These are phyloP conservation scores for Onychostruthus taczanowskii DNA, from an alignment of 2,113 vertebrate genomes.

Conservation along the genomic window DNA sequence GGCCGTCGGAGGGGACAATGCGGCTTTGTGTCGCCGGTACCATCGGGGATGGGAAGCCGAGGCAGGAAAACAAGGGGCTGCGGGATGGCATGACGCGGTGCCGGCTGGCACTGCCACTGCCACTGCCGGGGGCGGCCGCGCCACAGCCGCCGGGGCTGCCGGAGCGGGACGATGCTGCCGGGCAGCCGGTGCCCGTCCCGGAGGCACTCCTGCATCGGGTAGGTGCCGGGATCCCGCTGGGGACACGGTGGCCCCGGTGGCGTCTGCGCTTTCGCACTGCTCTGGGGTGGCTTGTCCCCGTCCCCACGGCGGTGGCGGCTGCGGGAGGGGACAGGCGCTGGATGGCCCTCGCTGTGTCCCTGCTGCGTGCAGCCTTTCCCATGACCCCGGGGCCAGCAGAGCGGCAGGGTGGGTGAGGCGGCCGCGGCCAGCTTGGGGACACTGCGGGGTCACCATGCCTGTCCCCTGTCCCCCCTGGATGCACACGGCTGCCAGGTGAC, in stretches of 20 bases:
- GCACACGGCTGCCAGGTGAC: neutral
- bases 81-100: neutral
- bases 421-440: neutral
- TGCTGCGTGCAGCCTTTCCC: neutral
- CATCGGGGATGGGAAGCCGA: conserved; percentile 23
- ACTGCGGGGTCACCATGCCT: accelerated
- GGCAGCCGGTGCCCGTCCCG: conserved; percentile 72
- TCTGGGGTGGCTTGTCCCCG: neutral
- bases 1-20: conserved; percentile 35
- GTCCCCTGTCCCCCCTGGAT: neutral
- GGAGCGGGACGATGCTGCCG: conserved; percentile 65
- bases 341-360: neutral
- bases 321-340: neutral
- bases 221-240: conserved; percentile 12
- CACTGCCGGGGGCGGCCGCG: neutral
- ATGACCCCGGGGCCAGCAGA: neutral
- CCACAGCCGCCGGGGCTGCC: neutral
- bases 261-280: accelerated
- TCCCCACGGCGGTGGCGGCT: neutral
- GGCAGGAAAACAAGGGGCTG: conserved; percentile 23
- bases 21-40: conserved; percentile 66
- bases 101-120: neutral
- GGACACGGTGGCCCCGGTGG: accelerated
- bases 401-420: neutral
- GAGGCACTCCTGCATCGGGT: conserved; percentile 82